A percentile compares a stretch with the other conserved stretches of the same genome.
Evolutionary conservation across 2,113 vertebrate species (phyloP).

Genomic region (Thamnophis sirtalis): DNA sequence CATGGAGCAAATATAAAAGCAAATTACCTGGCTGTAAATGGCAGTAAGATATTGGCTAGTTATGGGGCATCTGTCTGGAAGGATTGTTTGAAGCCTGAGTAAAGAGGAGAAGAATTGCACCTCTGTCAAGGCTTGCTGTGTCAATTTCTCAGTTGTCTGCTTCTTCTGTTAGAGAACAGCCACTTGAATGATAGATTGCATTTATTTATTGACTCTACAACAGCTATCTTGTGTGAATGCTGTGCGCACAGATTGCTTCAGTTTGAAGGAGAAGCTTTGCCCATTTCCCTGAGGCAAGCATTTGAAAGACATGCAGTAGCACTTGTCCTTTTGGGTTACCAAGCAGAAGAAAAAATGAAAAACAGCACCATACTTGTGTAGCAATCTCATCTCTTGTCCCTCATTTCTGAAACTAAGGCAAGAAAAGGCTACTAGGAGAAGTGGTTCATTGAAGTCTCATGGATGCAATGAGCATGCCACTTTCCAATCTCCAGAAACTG

Average conservation of each 20-base stretch:
- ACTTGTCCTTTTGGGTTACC: neutral
- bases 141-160: neutral
- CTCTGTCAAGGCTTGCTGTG: neutral
- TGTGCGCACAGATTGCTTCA: neutral
- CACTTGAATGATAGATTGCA: neutral
- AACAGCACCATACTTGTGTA: neutral
- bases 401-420: neutral
- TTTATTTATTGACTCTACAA: neutral
- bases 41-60: neutral
- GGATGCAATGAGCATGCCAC: neutral
- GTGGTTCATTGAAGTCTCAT: neutral
- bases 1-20: neutral
- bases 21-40: neutral
- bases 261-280: neutral
- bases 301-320: neutral
- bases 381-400: neutral
- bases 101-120: neutral
- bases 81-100: neutral
- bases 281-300: neutral
- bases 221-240: neutral
- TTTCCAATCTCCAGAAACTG: neutral
- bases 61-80: slow-evolving; percentile 1
- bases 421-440: neutral
- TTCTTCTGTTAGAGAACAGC: neutral
- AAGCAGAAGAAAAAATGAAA: neutral